Evolutionary conservation across 1,140 invertebrate species (phyloP).

Genomic region (Drosophila guanche): DNA sequence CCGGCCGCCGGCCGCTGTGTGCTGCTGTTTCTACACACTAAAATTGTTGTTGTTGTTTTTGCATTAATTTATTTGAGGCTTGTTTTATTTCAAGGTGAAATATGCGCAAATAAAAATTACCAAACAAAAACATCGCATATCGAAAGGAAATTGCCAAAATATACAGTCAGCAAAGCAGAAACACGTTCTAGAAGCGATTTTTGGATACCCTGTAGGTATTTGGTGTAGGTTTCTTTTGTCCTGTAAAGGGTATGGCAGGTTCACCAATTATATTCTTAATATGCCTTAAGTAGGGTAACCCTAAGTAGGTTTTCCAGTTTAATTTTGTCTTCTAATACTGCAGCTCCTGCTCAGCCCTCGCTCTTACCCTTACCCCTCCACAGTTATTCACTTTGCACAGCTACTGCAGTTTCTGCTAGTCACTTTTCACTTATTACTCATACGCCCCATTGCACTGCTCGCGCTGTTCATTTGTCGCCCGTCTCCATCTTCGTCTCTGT

Average conservation of each 20-base stretch:
- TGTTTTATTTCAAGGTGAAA: conserved; percentile 77
- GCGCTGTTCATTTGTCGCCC: conserved; percentile 38
- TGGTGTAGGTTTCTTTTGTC: too few species aligned
- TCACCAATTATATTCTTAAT: too few species aligned
- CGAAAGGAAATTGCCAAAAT: conserved; percentile 48
- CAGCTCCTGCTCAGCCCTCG: background rate
- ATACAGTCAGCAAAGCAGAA: conserved; percentile 13
- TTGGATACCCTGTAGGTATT: background rate
- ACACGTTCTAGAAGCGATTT: background rate
- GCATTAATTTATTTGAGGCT: conserved; percentile 77
- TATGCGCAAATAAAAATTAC: conserved; percentile 67
- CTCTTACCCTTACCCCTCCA: background rate
- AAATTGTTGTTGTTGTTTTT: conserved; percentile 48
- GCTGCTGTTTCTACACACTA: conserved; percentile 50
- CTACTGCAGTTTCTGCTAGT: conserved; percentile 55
- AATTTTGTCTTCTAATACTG: background rate
- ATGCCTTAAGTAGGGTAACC: too few species aligned
- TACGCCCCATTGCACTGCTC: conserved; percentile 50
- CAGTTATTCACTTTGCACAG: background rate
- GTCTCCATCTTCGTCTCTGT: conserved; percentile 7
- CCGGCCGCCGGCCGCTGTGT: background rate
- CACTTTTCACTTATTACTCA: conserved; percentile 59
- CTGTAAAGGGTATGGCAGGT: too few species aligned
- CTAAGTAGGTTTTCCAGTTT: too few species aligned
- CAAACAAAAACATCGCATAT: conserved; percentile 30